phyloP scores from a whole-genome alignment of 2,113 vertebrate genomes.

The Nothoprocta pentlandii region DNA sequence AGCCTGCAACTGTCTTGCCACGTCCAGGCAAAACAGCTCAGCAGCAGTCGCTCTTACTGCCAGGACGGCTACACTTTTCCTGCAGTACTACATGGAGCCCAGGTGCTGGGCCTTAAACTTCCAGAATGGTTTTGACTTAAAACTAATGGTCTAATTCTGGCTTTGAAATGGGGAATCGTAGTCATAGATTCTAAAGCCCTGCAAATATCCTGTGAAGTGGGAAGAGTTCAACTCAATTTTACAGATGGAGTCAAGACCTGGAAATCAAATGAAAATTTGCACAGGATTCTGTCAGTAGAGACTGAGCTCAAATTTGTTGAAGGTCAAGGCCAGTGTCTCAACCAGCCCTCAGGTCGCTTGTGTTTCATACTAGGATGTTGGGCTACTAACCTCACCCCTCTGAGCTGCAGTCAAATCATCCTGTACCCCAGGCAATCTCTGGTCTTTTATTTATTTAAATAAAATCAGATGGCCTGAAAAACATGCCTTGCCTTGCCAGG shows the following conservation, averaged over 20 bases:
- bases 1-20: background rate
- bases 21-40: background rate
- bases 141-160: background rate
- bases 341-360: background rate
- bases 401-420: background rate
- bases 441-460: background rate
- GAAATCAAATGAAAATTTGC: background rate
- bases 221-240: background rate
- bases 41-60: background rate
- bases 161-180: background rate
- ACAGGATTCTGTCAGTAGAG: background rate
- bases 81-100: background rate
- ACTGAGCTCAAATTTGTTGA: background rate
- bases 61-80: background rate
- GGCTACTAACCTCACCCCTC: fast-evolving
- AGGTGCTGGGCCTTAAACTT: background rate
- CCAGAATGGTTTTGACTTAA: background rate
- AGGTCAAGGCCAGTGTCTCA: background rate
- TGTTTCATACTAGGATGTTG: background rate
- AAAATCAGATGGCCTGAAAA: background rate
- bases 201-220: background rate
- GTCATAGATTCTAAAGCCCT: background rate
- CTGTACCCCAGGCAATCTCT: background rate
- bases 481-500: background rate
- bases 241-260: background rate